Percentiles rank a stretch among this genome's conserved stretches.
phyloP scores from a whole-genome alignment of 2,797 vertebrate species.

The Cygnus olor region DNA sequence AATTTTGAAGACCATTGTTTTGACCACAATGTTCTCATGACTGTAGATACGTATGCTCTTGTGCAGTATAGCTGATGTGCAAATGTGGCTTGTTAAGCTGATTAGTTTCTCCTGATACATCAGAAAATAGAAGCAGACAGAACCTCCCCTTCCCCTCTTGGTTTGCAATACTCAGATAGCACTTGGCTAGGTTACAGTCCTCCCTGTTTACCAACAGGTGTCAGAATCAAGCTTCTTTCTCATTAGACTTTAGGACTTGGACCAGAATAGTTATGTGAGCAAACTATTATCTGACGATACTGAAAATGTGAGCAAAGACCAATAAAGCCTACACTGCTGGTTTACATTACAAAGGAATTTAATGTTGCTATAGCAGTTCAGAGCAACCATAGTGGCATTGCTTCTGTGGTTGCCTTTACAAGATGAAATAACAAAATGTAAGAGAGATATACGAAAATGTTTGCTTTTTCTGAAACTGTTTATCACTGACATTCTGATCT shows the following conservation, averaged over 20 bases:
- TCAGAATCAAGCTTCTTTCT: not conserved
- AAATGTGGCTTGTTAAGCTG: not conserved
- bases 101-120: not conserved
- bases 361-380: not conserved
- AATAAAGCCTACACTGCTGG: not conserved
- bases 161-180: not conserved
- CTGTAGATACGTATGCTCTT: not conserved
- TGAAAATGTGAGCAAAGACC: not conserved
- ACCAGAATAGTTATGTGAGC: not conserved
- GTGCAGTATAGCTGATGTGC: not conserved
- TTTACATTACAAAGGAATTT: not conserved
- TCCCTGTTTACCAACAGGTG: not conserved
- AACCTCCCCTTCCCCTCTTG: not conserved
- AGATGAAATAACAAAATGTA: fast-evolving
- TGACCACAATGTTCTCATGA: not conserved
- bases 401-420: not conserved
- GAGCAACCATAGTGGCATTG: not conserved
- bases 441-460: not conserved
- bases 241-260: not conserved
- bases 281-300: not conserved
- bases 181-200: not conserved
- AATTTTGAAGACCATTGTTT: not conserved
- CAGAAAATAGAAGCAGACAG: not conserved
- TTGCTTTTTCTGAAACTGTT: not conserved
- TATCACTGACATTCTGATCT: not conserved